Evolutionary conservation across 1,140 invertebrate genomes (phyloP), one percentile per base, ranked within the genome.

Genomic region (Adoxophyes honmai): DNA sequence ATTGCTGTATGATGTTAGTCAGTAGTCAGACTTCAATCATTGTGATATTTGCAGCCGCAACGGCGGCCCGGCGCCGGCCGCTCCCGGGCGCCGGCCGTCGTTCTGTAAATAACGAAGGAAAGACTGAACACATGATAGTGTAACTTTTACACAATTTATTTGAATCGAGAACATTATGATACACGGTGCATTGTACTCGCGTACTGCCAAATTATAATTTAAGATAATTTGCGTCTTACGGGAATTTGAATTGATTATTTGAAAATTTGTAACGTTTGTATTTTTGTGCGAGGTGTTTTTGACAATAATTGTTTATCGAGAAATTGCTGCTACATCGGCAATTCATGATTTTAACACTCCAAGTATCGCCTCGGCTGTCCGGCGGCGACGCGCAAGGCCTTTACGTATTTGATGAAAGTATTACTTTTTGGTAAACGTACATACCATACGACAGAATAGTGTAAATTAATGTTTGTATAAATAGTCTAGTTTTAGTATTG

Each of bases 91-190:
- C 54, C 55, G 55, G 13, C 59, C 28, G 53, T 54, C 72, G 78
- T 83, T 77, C 78, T 83, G 78, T 86, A 83, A 64, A 79, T 81
- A 81, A 76, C 66, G 60, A 79, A 60, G 71, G 80, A 72, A 86
- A 86, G 82, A 86, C 82, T 86, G 82, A 86, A 66, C 70, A 64
- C 54, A 16, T 54, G 42, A 21, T 58, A 52, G 35, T 48, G 44
- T 58, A 52, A 37, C 1, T 33, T 44, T 44, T 44, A 44, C 35
- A 54, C 52, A 42, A 57, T 57, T 48, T 51, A 14, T 56, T 56
- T 55, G 54, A 21, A 37, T 54, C 51, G 48, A 48, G 60, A 68
- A 67, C 21, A 48, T 16, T 48, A 48, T 6, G 66, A 64, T 62
- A 58, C 61, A 66, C 11, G 42, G 42, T 68, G 56, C 13, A 57